phyloP scores from a whole-genome alignment of 2,113 vertebrate genomes.

The Syrrhaptes paradoxus region DNA sequence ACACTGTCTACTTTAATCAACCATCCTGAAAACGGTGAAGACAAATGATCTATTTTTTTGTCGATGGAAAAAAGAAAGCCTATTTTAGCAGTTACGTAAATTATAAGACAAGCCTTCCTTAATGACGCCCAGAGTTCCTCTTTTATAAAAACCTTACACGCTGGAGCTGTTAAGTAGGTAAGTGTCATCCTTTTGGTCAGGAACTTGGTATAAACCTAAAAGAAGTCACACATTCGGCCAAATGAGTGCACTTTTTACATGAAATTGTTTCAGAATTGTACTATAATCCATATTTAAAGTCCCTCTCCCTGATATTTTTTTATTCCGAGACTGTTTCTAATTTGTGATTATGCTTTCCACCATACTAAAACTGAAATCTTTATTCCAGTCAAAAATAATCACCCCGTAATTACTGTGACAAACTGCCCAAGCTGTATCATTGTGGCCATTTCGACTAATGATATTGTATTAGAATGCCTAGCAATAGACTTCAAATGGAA shows the following conservation, averaged over 20 bases:
- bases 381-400: conserved; percentile 95
- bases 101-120: conserved; percentile 70
- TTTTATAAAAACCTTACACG: conserved; percentile 72
- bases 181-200: conserved; percentile 75
- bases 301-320: conserved; percentile 71
- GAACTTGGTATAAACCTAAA: conserved; percentile 67
- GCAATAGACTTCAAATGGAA: conserved; percentile 98
- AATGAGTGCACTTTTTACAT: conserved; percentile 61
- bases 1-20: conserved; percentile 95
- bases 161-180: conserved; percentile 75
- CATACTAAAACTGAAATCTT: conserved; percentile 91
- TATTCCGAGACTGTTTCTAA: conserved; percentile 79
- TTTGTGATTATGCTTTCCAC: conserved; percentile 85
- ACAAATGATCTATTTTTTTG: conserved; percentile 84
- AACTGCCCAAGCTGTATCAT: conserved; percentile 89
- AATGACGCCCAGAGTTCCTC: conserved; percentile 62
- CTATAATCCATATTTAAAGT: conserved; percentile 75
- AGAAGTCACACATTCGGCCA: conserved; percentile 59
- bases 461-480: conserved; percentile 99
- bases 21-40: conserved; percentile 88
- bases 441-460: conserved; percentile 95
- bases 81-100: conserved; percentile 79
- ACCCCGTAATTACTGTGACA: conserved; percentile 88
- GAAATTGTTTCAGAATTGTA: conserved; percentile 71
- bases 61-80: conserved; percentile 67